Percentiles rank a stretch among this genome's conserved stretches.
phyloP scores from a whole-genome alignment of 1,140 invertebrate genomes.

The Drosophila suzukii region DNA sequence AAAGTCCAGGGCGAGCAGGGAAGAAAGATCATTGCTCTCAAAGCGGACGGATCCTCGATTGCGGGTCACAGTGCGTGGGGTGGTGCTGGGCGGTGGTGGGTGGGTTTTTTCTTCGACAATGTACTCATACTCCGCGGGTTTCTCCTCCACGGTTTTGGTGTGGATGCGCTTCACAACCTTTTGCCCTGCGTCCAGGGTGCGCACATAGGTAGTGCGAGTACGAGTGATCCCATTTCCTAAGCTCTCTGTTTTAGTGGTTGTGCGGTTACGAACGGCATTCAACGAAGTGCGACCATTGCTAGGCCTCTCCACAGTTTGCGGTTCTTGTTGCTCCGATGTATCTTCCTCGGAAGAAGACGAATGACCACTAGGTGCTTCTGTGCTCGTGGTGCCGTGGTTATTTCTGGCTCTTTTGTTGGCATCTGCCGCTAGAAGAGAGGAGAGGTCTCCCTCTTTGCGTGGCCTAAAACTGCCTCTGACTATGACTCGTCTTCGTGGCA shows the following conservation, averaged over 20 bases:
- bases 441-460: slow-evolving; percentile 62
- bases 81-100: slow-evolving; percentile 43
- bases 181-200: slow-evolving; percentile 52
- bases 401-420: slow-evolving; percentile 43
- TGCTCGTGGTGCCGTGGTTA: slow-evolving; percentile 8
- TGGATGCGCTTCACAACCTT: slow-evolving; percentile 68
- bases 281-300: slow-evolving; percentile 12
- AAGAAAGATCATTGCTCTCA: slow-evolving; percentile 73
- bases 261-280: slow-evolving; percentile 48
- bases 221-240: slow-evolving; percentile 66
- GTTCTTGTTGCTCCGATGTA: not conserved
- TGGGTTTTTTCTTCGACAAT: slow-evolving; percentile 58
- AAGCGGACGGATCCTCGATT: slow-evolving; percentile 73
- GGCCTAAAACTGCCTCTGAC: slow-evolving; percentile 63
- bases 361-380: not conserved
- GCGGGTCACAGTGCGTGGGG: slow-evolving; percentile 49
- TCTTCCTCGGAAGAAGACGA: not conserved
- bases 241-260: slow-evolving; percentile 51
- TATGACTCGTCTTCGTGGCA: slow-evolving; percentile 41
- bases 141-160: slow-evolving; percentile 66
- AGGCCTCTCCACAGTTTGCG: not conserved
- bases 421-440: slow-evolving; percentile 64
- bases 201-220: slow-evolving; percentile 64
- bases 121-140: slow-evolving; percentile 72
- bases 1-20: slow-evolving; percentile 73